phyloP scores from a whole-genome alignment of 1,140 invertebrate species.

The Ooceraea biroi region DNA sequence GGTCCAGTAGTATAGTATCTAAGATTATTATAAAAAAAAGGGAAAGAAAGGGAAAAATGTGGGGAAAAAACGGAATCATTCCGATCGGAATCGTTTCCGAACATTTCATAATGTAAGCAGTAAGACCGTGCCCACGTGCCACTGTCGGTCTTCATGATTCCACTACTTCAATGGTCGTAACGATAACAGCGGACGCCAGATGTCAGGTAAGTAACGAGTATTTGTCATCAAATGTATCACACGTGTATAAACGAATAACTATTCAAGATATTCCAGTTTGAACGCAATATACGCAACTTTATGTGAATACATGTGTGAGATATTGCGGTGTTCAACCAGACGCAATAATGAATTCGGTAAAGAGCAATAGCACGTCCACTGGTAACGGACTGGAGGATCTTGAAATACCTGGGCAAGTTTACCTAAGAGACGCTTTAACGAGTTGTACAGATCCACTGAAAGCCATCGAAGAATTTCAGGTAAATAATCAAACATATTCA shows the following conservation, averaged over 20 bases:
- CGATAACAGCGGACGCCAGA: no score
- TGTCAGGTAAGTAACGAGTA: no score
- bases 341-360: constrained; percentile 76
- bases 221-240: neutral
- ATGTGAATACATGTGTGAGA: neutral
- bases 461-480: constrained; percentile 99
- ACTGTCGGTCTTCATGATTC: no score
- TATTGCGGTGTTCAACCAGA: neutral
- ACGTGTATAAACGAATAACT: no score
- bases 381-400: constrained; percentile 92
- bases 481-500: constrained; percentile 74
- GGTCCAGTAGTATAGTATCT: no score
- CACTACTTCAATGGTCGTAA: no score
- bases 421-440: constrained; percentile 95
- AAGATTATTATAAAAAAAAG: no score
- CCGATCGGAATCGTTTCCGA: no score
- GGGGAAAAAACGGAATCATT: no score
- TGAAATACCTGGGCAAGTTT: constrained; percentile 96
- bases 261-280: neutral
- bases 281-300: neutral
- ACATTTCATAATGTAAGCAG: no score
- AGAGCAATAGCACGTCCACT: constrained; percentile 79
- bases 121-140: no score
- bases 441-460: constrained; percentile 98
- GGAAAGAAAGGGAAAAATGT: no score